Percentiles rank a stretch among this genome's conserved stretches.
These are phyloP conservation scores for Steinernema khuongi DNA, from an alignment of 1,140 invertebrate genomes.

Conservation along the genomic window DNA sequence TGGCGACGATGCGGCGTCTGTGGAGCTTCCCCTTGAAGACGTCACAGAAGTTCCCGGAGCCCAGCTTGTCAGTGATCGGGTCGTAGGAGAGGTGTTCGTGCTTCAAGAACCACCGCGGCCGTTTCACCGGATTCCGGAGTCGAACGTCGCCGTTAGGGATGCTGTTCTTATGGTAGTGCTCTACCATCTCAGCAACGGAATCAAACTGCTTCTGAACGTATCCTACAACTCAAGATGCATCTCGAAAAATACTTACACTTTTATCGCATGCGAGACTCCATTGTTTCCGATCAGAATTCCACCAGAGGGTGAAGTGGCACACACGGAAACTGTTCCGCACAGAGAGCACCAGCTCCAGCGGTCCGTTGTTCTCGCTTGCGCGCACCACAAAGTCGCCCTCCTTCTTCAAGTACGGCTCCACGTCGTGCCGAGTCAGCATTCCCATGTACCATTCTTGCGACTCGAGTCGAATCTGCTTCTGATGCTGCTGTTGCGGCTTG, in stretches of 20 bases:
- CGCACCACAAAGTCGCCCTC: conserved; percentile 32
- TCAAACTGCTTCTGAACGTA: conserved; percentile 13
- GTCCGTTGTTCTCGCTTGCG: conserved; percentile 17
- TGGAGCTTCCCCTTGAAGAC: conserved; percentile 25
- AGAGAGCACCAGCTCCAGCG: conserved; percentile 21
- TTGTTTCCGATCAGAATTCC: background rate
- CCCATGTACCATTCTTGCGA: background rate
- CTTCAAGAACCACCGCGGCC: conserved; percentile 22
- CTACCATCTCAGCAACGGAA: conserved; percentile 11
- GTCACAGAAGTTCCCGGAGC: conserved; percentile 33
- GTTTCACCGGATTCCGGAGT: conserved; percentile 12
- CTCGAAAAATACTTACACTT: background rate
- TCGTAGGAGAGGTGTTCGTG: conserved; percentile 22
- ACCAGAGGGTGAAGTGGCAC: conserved; percentile 11
- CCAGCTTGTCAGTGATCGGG: conserved; percentile 20
- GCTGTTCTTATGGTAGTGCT: conserved; percentile 23
- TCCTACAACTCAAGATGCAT: conserved; percentile 8
- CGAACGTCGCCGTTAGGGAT: conserved; percentile 11
- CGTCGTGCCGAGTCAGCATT: background rate
- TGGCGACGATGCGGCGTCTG: too few species aligned
- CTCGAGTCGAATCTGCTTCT: background rate
- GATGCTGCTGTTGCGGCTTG: conserved; percentile 6
- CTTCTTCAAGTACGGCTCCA: conserved; percentile 23
- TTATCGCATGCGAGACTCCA: background rate
- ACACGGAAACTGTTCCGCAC: background rate